Percentiles rank a stretch among this genome's conserved stretches.
Evolutionary conservation across 2,797 vertebrate genomes (phyloP).

Genomic region (Chromobotia macracanthus): DNA sequence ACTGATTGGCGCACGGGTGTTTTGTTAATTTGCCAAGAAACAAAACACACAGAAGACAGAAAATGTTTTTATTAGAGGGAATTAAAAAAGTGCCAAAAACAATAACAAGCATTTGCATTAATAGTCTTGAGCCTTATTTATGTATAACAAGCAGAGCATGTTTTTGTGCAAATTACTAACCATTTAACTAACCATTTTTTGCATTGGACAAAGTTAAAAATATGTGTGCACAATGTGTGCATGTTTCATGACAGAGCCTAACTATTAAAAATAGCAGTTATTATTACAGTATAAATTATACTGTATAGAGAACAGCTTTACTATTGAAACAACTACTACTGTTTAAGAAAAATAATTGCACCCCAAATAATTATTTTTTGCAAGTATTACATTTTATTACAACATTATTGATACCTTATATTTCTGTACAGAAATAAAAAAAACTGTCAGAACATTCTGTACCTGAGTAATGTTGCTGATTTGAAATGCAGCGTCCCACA

Average conservation of each 20-base stretch:
- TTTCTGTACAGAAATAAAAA: constrained; percentile 8
- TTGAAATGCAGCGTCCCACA: constrained; percentile 17
- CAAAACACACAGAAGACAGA: neutral
- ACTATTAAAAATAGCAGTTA: too few relatives aligned
- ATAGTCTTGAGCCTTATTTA: neutral
- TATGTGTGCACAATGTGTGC: too few relatives aligned
- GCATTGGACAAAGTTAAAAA: too few relatives aligned
- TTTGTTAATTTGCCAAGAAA: constrained; percentile 19
- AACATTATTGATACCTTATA: neutral
- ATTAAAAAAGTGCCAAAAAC: neutral
- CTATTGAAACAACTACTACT: too few relatives aligned
- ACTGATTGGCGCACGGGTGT: constrained; percentile 45
- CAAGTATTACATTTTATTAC: too few relatives aligned
- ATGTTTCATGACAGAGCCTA: too few relatives aligned
- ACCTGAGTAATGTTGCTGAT: constrained; percentile 6
- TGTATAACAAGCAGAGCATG: neutral
- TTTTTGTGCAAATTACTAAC: too few relatives aligned
- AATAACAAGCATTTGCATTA: neutral
- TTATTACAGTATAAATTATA: too few relatives aligned
- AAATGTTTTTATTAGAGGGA: neutral
- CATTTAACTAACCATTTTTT: too few relatives aligned
- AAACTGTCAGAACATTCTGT: neutral
- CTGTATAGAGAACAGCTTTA: too few relatives aligned
- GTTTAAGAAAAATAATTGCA: too few relatives aligned
- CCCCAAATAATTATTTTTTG: too few relatives aligned